Conservation (phyloP, 2,113 vertebrate species). For the Megaceryle torquata region DNA sequence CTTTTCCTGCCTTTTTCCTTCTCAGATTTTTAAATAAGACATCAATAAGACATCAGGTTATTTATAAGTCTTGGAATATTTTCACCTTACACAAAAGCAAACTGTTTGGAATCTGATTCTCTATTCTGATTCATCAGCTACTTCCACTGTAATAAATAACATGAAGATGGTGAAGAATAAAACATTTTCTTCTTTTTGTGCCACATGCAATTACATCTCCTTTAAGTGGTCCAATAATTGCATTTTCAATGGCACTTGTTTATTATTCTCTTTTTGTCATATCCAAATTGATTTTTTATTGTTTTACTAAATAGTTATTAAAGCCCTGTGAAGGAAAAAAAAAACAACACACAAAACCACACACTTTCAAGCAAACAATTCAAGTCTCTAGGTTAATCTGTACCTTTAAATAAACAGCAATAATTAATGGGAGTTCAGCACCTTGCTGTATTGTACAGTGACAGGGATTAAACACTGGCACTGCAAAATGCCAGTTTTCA, state of each 20-base stretch:
- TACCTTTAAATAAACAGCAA: constrained; percentile 39
- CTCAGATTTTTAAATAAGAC: constrained; percentile 10
- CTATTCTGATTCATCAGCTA: constrained; percentile 33
- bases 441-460: constrained; percentile 32
- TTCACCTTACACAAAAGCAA: constrained; percentile 8
- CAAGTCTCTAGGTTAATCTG: neutral
- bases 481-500: constrained; percentile 65
- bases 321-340: neutral
- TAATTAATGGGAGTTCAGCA: constrained; percentile 23
- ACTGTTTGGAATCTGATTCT: constrained; percentile 10
- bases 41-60: constrained; percentile 9
- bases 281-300: constrained; percentile 25
- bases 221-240: constrained; percentile 51
- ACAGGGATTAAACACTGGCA: constrained; percentile 55
- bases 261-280: constrained; percentile 39
- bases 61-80: constrained; percentile 29
- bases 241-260: constrained; percentile 44
- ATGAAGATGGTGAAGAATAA: neutral
- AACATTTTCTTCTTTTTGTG: neutral
- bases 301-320: neutral
- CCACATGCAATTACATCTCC: constrained; percentile 43
- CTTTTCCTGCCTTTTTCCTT: neutral
- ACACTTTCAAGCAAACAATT: neutral
- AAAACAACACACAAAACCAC: neutral
- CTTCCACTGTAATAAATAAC: constrained; percentile 7